Percentiles rank a stretch among this genome's conserved stretches.
These are phyloP conservation scores for Catostylus mosaicus DNA, from an alignment of 30 jellyfish, hydroid and myxozoan species.

Conservation along the genomic window DNA sequence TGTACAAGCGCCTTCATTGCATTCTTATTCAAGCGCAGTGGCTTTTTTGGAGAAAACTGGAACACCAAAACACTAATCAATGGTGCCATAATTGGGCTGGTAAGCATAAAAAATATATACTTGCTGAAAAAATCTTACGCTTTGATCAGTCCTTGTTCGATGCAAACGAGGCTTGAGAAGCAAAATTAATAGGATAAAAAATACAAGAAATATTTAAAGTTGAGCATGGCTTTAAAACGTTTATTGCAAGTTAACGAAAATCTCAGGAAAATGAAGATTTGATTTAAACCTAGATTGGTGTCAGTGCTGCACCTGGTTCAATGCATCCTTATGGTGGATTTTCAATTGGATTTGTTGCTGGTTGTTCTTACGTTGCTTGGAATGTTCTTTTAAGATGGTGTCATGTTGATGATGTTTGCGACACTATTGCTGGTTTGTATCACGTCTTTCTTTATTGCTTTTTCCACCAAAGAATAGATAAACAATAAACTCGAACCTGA, in stretches of 20 bases:
- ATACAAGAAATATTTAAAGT: too few relatives aligned
- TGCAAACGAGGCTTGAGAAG: too few relatives aligned
- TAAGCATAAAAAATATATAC: conserved; percentile 11
- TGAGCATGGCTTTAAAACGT: too few relatives aligned
- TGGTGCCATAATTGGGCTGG: conserved; percentile 90
- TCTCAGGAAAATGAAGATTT: too few relatives aligned
- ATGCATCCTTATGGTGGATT: conserved; percentile 84
- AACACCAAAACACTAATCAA: conserved; percentile 83
- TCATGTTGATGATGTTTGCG: conserved; percentile 86
- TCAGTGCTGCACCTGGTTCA: conserved; percentile 73
- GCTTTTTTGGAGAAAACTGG: conserved; percentile 69
- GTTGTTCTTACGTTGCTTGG: conserved; percentile 73
- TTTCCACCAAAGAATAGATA: too few relatives aligned
- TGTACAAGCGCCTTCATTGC: conserved; percentile 74
- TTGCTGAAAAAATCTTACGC: too few relatives aligned
- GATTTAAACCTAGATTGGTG: conserved; percentile 73
- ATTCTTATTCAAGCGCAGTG: conserved; percentile 65
- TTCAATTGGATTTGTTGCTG: conserved; percentile 89
- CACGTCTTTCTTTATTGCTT: neutral
- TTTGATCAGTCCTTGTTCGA: too few relatives aligned
- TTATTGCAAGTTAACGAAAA: too few relatives aligned
- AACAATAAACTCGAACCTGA: too few relatives aligned
- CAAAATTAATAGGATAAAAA: too few relatives aligned
- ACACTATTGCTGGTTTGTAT: conserved; percentile 77
- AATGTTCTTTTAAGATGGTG: conserved; percentile 54